Base-by-base conservation (phyloP, 2,888 invertebrate genomes). In the Enoplolaimus lenunculus region DNA sequence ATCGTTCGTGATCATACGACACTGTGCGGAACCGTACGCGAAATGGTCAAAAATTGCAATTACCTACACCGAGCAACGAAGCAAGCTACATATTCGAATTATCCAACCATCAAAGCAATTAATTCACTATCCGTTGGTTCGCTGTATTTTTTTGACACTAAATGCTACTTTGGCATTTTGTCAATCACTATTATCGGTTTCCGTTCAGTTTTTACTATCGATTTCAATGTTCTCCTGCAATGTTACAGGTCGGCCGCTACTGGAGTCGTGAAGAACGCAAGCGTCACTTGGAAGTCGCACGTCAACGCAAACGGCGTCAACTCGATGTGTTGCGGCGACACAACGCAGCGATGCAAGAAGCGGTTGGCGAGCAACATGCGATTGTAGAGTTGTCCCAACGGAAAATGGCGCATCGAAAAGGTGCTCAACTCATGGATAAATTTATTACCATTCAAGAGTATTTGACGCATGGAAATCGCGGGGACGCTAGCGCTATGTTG, bases 241-340 rank as follows among this genome's bases (percentile, higher is more conserved):
- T n/a, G n/a, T n/a, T n/a, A n/a, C n/a, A 77, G 84, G 77, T 81
- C 28, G 89, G 89, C 2, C 85, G 88, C 34, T 90, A 88, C 79
- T 89, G 89, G 88, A 86, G 86, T 1, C 87, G 87, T 79, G 89
- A 88, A 75, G 89, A 89, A 74, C 85, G 88, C 1, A 89, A 88
- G 77, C 84, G 86, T 62, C 89, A 90, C 75, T 80, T 89, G 75
- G 89, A 89, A 77, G 85, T 86, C 70, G 87, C 88, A 0, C 84
- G 85, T 66, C 88, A 88, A 77, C 84, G 87, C 71, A 83, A 82
- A 62, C 84, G 85, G 69, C 77, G 79, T 68, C 79, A 81, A 69
- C 79, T 74, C 70, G 77, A 76, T 82, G 84, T 30, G 79, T 74
- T 34, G 64, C 68, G 34, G 45, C 71, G 31, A 73, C 72, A 28